Conservation (phyloP, 1,140 invertebrate species). For the Rhopalosiphum maidis region DNA sequence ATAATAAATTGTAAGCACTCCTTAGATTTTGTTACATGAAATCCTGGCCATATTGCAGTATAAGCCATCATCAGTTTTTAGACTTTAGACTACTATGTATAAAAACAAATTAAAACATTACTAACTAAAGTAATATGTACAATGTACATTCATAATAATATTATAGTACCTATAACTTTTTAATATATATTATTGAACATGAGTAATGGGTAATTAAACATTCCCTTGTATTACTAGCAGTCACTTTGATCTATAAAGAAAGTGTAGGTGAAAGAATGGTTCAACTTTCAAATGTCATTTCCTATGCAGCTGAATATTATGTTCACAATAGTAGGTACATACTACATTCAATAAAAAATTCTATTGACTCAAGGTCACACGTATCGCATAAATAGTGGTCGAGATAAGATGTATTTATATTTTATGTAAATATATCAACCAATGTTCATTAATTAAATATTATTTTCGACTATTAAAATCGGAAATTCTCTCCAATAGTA, state of each 20-base stretch:
- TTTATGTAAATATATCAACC: conserved; percentile 11
- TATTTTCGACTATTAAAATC: neutral
- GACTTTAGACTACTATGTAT: neutral
- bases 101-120: neutral
- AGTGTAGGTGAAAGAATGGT: conserved; percentile 39
- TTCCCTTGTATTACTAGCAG: neutral
- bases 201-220: conserved; percentile 16
- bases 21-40: neutral
- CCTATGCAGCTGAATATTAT: neutral
- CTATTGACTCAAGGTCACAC: neutral
- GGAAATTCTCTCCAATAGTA: neutral
- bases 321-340: neutral
- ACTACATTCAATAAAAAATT: neutral
- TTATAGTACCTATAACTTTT: neutral
- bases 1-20: neutral
- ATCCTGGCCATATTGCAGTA: neutral
- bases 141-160: neutral
- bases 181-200: neutral
- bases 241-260: neutral
- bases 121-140: neutral
- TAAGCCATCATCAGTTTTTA: neutral
- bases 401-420: conserved; percentile 24
- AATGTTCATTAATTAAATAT: neutral
- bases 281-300: neutral
- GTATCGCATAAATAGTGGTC: neutral